phyloP scores from a whole-genome alignment of 1,140 invertebrate genomes.

The Cydia pomonella region DNA sequence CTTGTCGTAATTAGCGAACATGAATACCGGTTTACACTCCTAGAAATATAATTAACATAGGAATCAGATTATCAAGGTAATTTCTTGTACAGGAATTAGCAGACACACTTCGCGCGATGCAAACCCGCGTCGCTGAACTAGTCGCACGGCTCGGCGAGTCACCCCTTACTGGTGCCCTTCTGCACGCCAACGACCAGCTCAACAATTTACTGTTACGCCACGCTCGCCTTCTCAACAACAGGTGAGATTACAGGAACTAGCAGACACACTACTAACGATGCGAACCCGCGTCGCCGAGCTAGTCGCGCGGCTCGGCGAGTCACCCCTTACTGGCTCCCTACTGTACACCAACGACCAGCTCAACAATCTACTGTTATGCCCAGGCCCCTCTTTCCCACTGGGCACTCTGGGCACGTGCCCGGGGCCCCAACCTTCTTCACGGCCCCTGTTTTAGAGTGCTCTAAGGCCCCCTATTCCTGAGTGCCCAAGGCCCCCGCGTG shows the following conservation, averaged over 20 bases:
- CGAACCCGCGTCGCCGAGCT: conserved; percentile 94
- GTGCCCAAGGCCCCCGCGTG: too few relatives aligned
- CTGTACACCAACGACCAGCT: conserved; percentile 96
- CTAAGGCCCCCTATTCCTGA: too few relatives aligned
- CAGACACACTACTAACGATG: conserved; percentile 89
- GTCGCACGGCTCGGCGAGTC: conserved; percentile 91
- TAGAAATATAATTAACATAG: too few relatives aligned
- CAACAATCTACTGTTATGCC: conserved; percentile 95
- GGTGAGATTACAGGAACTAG: conserved; percentile 84
- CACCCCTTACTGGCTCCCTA: conserved; percentile 93
- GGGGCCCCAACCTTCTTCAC: too few relatives aligned
- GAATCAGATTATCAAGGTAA: too few relatives aligned
- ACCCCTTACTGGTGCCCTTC: conserved; percentile 93
- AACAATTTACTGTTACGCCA: conserved; percentile 96
- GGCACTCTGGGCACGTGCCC: too few relatives aligned
- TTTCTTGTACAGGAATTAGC: conserved; percentile 84
- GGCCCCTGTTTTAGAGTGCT: too few relatives aligned
- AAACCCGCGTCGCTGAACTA: conserved; percentile 93
- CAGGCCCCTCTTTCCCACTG: too few relatives aligned
- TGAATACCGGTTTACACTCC: too few relatives aligned
- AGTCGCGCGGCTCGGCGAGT: conserved; percentile 91
- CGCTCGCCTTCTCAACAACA: conserved; percentile 84
- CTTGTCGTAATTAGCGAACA: too few relatives aligned
- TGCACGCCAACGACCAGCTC: conserved; percentile 95
- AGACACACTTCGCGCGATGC: conserved; percentile 91